Evolutionary conservation across 1,140 invertebrate genomes (phyloP), one percentile per base, ranked within the genome.

Genomic region (Lordiphosa stackelbergi): DNA sequence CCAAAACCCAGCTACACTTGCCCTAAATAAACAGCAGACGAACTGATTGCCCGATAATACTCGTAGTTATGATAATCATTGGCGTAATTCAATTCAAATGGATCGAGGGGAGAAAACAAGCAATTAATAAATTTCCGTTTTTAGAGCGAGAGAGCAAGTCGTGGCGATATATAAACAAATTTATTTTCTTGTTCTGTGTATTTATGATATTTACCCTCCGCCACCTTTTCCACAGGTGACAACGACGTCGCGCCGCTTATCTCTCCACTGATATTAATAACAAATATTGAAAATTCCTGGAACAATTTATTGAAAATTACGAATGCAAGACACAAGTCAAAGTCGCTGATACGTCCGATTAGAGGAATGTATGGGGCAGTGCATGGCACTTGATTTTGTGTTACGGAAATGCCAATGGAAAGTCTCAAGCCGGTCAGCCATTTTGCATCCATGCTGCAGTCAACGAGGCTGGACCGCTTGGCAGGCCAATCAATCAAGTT

Each of bases 401-500:
- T 28, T 28, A 28, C 24, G 24, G 24, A 70, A 61, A 55, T 70
- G 9, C 58, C 62, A 56, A 8, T 12, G 4, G 13, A 47, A 35
- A 11, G 0, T 11, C 38, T 8, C 13, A 47, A 59, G 22, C 36
- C 34, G 10, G 16, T 49, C 59, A 47, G n/a, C n/a, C n/a, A n/a
- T n/a, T 66, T 66, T 69, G 56, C 48, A 24, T 47, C 48, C 36
- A 22, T 37, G 40, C 36, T 57, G 5, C 38, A 49, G 41, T 8
- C 38, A n/a, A 24, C 60, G 1, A 28, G 24, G 24, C 24, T 28
- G 24, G 24, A 28, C 24, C 24, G 24, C 24, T 28, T 61, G 66
- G 45, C 62, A 64, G 70, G 66, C 69, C 72, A 74, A 79, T 79
- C 74, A 79, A 75, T 79, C 74, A 79, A 79, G 69, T 75, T 75